Evolutionary conservation across 2,797 vertebrate species (phyloP), one percentile per base, ranked within the genome.

Genomic region (Bradypus variegatus): DNA sequence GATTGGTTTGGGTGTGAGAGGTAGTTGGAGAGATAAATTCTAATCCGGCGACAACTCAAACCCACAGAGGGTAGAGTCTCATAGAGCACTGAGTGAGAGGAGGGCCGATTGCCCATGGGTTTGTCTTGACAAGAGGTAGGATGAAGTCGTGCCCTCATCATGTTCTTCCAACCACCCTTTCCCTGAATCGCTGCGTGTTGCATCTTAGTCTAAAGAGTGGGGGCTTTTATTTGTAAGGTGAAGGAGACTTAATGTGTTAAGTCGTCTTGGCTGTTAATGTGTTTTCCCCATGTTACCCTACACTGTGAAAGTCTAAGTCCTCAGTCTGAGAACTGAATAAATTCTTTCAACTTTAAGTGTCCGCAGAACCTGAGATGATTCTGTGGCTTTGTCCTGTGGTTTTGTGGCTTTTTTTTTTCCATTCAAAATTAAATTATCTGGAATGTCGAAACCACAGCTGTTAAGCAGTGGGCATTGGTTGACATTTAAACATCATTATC

Each of bases 401-500:
- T 97, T 96, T 93, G 93, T 95, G 96, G 96, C 94, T 96, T n/a
- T 41, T 62, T 23, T 31, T 65, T 70, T 33, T 45, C 1, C 80
- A 81, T 95, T 97, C 93, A 94, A 96, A 97, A 97, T 97, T 86
- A 97, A 97, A 97, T 97, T 95, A 96, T 94, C 95, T 96, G 93
- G 87, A 94, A 96, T 96, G 91, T 96, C 14, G 81, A 96, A 97
- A 95, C 95, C 93, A 84, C 96, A 91, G 92, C 92, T 55, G 95
- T 97, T 95, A 93, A 96, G 93, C 95, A 92, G 96, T 96, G 97
- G 96, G 96, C 96, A 96, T 95, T 93, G 89, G 96, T 94, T 97
- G 97, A 96, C 96, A 97, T 97, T 97, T 97, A 96, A 96, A 94
- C 88, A 64, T 25, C 81, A 94, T 96, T 93, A 76, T 95, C 90